These are phyloP conservation scores for Gouania willdenowi DNA, from an alignment of 2,797 vertebrate genomes.

Conservation along the genomic window DNA sequence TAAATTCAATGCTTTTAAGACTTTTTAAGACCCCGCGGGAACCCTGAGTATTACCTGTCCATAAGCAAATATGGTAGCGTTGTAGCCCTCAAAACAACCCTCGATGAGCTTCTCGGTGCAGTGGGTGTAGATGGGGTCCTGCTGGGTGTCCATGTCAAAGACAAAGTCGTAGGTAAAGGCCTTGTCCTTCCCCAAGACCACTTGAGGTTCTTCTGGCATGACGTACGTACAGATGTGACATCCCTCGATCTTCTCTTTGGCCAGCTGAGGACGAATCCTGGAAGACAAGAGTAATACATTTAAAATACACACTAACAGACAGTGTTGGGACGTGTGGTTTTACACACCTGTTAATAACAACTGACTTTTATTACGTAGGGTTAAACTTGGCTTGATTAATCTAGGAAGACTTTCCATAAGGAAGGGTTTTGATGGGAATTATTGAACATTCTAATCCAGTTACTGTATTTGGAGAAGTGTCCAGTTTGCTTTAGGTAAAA, in stretches of 20 bases:
- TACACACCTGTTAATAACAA: too few relatives aligned
- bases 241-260: slow-evolving; percentile 95
- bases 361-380: too few relatives aligned
- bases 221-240: slow-evolving; percentile 96
- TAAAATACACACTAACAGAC: too few relatives aligned
- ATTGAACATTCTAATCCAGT: too few relatives aligned
- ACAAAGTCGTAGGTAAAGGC: slow-evolving; percentile 95
- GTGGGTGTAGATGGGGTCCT: slow-evolving; percentile 85
- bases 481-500: too few relatives aligned
- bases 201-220: slow-evolving; percentile 92
- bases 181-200: slow-evolving; percentile 95
- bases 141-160: slow-evolving; percentile 89
- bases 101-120: slow-evolving; percentile 94
- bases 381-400: too few relatives aligned
- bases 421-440: too few relatives aligned
- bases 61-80: slow-evolving; percentile 95
- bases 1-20: too few relatives aligned
- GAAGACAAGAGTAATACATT: not conserved
- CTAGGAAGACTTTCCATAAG: too few relatives aligned
- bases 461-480: too few relatives aligned
- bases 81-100: slow-evolving; percentile 95
- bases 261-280: slow-evolving; percentile 94
- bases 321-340: too few relatives aligned
- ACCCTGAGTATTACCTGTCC: slow-evolving; percentile 86
- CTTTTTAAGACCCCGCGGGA: too few relatives aligned